These are phyloP conservation scores for Eilema sororculum DNA, from an alignment of 2,888 invertebrate genomes.

Conservation along the genomic window DNA sequence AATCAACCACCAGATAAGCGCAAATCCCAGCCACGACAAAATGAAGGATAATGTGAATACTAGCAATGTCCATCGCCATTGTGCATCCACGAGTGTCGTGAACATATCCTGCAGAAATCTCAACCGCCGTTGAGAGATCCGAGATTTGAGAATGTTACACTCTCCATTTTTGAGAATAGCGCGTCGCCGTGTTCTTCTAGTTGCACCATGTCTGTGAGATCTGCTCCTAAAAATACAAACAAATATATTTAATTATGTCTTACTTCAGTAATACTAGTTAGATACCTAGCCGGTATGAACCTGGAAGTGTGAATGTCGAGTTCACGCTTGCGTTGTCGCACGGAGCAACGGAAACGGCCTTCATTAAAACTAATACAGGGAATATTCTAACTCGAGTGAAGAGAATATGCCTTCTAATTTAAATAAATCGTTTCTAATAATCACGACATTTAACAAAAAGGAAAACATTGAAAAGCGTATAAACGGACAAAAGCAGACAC, in stretches of 20 bases:
- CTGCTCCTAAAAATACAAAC: constrained; percentile 88
- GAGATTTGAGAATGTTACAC: constrained; percentile 97
- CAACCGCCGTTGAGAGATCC: constrained; percentile 92
- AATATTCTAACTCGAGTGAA: constrained; percentile 65
- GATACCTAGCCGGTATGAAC: constrained; percentile 56
- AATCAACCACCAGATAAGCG: constrained; percentile 95
- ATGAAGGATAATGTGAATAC: constrained; percentile 95
- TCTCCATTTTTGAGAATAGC: constrained; percentile 98
- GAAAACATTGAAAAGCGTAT: constrained; percentile 54
- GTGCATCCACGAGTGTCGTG: constrained; percentile 95
- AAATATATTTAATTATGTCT: constrained; percentile 57
- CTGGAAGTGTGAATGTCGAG: constrained; percentile 73
- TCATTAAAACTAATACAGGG: constrained; percentile 78
- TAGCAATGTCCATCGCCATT: constrained; percentile 97
- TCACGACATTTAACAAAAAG: constrained; percentile 52
- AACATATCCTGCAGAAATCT: constrained; percentile 94
- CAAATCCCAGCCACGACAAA: constrained; percentile 94
- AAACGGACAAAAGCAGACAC: constrained; percentile 77
- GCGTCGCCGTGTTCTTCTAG: constrained; percentile 91
- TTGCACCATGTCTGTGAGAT: constrained; percentile 89
- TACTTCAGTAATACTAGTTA: constrained; percentile 63
- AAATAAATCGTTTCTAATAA: constrained; percentile 61
- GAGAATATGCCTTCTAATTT: constrained; percentile 66
- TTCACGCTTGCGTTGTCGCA: constrained; percentile 70
- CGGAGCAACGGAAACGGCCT: constrained; percentile 66